phyloP scores from a whole-genome alignment of 2,113 vertebrate species.

The Neodontobutis hainanensis region DNA sequence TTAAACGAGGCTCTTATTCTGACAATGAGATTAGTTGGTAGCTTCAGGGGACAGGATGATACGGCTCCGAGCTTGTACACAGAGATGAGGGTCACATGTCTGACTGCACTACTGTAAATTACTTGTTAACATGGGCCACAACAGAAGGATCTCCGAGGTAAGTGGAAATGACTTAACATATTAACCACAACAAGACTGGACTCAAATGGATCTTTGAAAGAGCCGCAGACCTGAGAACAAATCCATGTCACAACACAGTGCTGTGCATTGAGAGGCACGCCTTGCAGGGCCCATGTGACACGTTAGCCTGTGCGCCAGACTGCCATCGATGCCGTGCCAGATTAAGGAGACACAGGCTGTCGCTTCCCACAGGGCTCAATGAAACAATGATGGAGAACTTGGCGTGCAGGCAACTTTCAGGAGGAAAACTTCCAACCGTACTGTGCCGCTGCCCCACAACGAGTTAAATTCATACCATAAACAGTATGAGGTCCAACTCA shows the following conservation, averaged over 20 bases:
- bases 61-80: background rate
- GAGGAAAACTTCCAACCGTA: conserved; percentile 5
- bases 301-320: conserved; percentile 48
- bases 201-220: background rate
- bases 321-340: conserved; percentile 58
- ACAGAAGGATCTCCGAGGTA: background rate
- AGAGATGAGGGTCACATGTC: conserved; percentile 23
- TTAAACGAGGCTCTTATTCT: conserved; percentile 37
- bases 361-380: conserved; percentile 56
- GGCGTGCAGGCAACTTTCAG: conserved; percentile 19
- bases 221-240: background rate
- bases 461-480: background rate
- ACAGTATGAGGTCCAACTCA: background rate
- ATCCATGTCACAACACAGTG: conserved; percentile 14
- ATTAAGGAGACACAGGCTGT: conserved; percentile 61
- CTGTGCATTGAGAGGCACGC: conserved; percentile 28
- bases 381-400: conserved; percentile 40
- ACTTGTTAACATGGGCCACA: background rate
- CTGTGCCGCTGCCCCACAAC: background rate
- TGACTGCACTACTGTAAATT: conserved; percentile 10
- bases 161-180: background rate
- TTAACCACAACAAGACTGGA: background rate
- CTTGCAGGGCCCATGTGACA: conserved; percentile 32
- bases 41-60: conserved; percentile 27
- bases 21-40: conserved; percentile 42